Conservation (phyloP, 2,888 invertebrate genomes). For the Pediacus dermestoides region DNA sequence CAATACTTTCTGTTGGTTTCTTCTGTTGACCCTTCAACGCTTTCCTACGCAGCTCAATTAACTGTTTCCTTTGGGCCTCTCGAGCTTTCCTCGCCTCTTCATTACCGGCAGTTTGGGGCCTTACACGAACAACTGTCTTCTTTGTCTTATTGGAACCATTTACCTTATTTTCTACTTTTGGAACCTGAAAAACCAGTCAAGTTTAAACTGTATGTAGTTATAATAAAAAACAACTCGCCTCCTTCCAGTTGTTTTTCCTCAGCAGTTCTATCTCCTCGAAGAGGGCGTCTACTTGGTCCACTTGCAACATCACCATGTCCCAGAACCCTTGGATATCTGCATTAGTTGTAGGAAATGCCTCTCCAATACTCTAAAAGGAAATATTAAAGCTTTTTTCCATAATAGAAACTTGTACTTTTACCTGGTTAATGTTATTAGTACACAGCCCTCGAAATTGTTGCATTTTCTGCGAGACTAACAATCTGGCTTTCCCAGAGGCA, state of each 20-base stretch:
- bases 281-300: constrained; percentile 76
- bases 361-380: constrained; percentile 51
- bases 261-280: constrained; percentile 67
- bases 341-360: constrained; percentile 82
- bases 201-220: not conserved
- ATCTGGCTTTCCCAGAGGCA: constrained; percentile 86
- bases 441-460: constrained; percentile 84
- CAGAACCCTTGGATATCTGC: constrained; percentile 94
- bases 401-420: constrained; percentile 18
- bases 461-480: constrained; percentile 89
- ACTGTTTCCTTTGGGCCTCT: constrained; percentile 72
- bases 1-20: constrained; percentile 39
- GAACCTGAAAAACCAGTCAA: not conserved
- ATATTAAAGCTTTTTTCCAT: constrained; percentile 8
- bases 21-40: constrained; percentile 50
- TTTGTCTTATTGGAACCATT: constrained; percentile 21
- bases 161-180: constrained; percentile 4
- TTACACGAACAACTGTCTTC: constrained; percentile 24
- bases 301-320: constrained; percentile 95
- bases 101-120: constrained; percentile 48
- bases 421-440: constrained; percentile 47
- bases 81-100: constrained; percentile 54
- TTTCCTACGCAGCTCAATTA: constrained; percentile 72
- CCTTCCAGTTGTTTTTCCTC: constrained; percentile 65
- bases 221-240: constrained; percentile 46